Evolutionary conservation across 2,113 vertebrate species (phyloP).

Genomic region (Amia ocellicauda): DNA sequence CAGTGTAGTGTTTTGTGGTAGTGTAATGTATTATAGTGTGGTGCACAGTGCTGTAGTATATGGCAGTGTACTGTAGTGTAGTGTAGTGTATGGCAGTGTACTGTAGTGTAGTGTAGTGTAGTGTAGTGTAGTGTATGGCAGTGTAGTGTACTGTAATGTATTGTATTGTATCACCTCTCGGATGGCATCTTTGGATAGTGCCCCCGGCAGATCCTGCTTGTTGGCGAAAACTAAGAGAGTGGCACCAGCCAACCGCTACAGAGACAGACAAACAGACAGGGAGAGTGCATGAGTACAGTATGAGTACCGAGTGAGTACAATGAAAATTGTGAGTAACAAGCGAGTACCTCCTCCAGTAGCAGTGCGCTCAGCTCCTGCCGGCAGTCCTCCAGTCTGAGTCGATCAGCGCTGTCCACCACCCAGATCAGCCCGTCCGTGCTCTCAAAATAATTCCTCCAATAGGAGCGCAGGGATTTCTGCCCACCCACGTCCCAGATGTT

Average conservation of each 20-base stretch:
- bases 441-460: constrained; percentile 94
- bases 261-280: constrained; percentile 8
- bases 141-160: too few relatives aligned
- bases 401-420: constrained; percentile 91
- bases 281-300: neutral
- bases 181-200: constrained; percentile 75
- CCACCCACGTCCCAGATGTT: constrained; percentile 93
- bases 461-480: constrained; percentile 87
- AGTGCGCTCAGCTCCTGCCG: constrained; percentile 70
- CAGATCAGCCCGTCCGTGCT: constrained; percentile 90
- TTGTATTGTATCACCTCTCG: constrained; percentile 76
- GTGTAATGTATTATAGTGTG: neutral
- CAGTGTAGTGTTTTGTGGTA: too few relatives aligned
- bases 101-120: too few relatives aligned
- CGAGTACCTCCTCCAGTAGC: constrained; percentile 78
- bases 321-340: too few relatives aligned
- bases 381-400: constrained; percentile 81
- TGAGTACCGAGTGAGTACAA: too few relatives aligned
- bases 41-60: neutral
- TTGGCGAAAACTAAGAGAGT: constrained; percentile 88
- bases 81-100: neutral
- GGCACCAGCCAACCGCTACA: constrained; percentile 78
- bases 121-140: too few relatives aligned
- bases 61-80: too few relatives aligned
- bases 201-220: constrained; percentile 85